These are phyloP conservation scores for Adoxophyes honmai DNA, from an alignment of 1,140 invertebrate genomes.

Conservation along the genomic window DNA sequence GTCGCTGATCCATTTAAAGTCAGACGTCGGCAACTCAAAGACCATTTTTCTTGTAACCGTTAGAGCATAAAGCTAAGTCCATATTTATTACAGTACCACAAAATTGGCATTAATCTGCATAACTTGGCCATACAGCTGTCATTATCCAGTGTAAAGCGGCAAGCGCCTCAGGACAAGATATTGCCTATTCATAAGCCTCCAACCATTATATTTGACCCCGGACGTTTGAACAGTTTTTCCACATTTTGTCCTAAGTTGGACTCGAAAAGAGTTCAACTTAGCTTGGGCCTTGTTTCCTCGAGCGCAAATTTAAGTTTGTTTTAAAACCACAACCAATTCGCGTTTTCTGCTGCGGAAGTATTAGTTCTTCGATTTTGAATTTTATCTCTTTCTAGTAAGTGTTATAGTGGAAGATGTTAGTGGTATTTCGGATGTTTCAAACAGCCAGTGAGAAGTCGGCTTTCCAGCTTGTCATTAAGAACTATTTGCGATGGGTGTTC, in stretches of 20 bases:
- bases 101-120: slow-evolving; percentile 62
- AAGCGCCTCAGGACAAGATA: slow-evolving; percentile 54
- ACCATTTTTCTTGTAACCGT: slow-evolving; percentile 3
- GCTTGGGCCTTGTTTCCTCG: background rate
- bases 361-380: background rate
- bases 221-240: background rate
- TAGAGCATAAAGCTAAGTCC: slow-evolving; percentile 1
- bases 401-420: background rate
- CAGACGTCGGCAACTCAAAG: background rate
- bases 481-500: slow-evolving; percentile 15
- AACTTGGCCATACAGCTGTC: slow-evolving; percentile 58
- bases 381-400: background rate
- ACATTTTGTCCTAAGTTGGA: background rate
- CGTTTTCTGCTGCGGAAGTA: background rate
- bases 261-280: background rate
- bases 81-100: slow-evolving; percentile 18
- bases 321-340: background rate
- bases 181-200: slow-evolving; percentile 55
- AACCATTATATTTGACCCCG: slow-evolving; percentile 18
- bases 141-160: slow-evolving; percentile 52
- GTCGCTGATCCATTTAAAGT: background rate
- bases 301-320: background rate
- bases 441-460: slow-evolving; percentile 12
- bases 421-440: slow-evolving; percentile 3
- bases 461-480: slow-evolving; percentile 14